These are phyloP conservation scores for Prionace glauca DNA, from an alignment of 2,797 vertebrate genomes.

Conservation along the genomic window DNA sequence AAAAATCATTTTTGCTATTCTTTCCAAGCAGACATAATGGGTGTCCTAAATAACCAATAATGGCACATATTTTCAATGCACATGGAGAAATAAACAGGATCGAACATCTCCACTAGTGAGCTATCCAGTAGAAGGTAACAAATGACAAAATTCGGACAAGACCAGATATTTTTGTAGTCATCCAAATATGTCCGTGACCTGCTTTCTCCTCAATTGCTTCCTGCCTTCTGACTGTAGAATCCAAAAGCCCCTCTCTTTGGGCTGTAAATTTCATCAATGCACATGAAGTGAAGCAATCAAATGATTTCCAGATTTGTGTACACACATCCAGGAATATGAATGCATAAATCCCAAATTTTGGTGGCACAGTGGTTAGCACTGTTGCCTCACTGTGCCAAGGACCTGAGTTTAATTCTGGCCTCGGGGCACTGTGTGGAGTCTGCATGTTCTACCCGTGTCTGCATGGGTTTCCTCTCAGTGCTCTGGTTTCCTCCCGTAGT, in stretches of 20 bases:
- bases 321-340: background rate
- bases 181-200: background rate
- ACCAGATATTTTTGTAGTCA: background rate
- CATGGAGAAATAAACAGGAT: background rate
- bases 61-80: background rate
- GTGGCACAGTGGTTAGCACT: too few species aligned
- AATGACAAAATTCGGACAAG: background rate
- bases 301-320: background rate
- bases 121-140: background rate
- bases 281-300: background rate
- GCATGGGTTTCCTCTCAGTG: too few species aligned
- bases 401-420: too few species aligned
- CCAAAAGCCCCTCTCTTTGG: background rate
- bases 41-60: background rate
- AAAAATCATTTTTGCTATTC: background rate
- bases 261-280: background rate
- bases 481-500: too few species aligned
- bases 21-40: background rate
- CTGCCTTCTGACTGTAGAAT: background rate
- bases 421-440: too few species aligned
- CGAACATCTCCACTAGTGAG: background rate
- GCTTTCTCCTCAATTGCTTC: background rate
- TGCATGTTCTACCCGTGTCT: too few species aligned
- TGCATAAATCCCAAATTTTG: background rate
- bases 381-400: too few species aligned